Percentiles rank a stretch among this genome's conserved stretches.
Conservation (phyloP, 1,140 invertebrate species). For the Scaptomyza hsui region DNA sequence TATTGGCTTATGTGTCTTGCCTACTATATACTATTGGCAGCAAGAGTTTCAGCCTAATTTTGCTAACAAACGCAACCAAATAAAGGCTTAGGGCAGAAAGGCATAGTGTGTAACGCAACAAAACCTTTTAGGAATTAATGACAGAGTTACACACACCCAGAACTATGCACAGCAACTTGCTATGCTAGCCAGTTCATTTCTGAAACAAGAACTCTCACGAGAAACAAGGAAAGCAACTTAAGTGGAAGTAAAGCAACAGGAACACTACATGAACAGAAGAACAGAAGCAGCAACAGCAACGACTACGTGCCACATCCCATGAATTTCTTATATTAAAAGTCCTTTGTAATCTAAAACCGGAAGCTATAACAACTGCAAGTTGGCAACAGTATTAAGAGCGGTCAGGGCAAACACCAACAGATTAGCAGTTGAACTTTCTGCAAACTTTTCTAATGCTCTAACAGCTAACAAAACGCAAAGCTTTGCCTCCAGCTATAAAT, state of each 20-base stretch:
- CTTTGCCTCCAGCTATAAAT: not conserved
- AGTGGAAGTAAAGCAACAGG: slow-evolving; percentile 42
- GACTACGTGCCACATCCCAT: slow-evolving; percentile 71
- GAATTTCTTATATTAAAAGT: slow-evolving; percentile 75
- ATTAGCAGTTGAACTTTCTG: slow-evolving; percentile 72
- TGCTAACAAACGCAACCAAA: slow-evolving; percentile 62
- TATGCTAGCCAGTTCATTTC: slow-evolving; percentile 47
- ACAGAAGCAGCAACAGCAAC: slow-evolving; percentile 18
- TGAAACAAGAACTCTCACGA: slow-evolving; percentile 40
- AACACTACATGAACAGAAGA: slow-evolving; percentile 13
- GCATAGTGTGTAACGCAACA: slow-evolving; percentile 39
- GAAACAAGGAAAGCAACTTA: slow-evolving; percentile 76
- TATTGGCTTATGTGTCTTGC: slow-evolving; percentile 56
- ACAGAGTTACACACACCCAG: slow-evolving; percentile 32
- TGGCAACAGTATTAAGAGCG: slow-evolving; percentile 40
- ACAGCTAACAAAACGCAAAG: slow-evolving; percentile 52
- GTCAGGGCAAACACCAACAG: slow-evolving; percentile 53
- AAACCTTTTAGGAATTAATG: slow-evolving; percentile 76
- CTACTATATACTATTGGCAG: slow-evolving; percentile 27
- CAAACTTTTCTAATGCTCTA: slow-evolving; percentile 57
- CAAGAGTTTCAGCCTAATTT: slow-evolving; percentile 61
- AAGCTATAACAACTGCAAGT: slow-evolving; percentile 67
- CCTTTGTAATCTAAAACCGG: slow-evolving; percentile 76
- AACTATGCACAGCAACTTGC: slow-evolving; percentile 35
- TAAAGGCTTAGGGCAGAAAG: slow-evolving; percentile 42